phyloP scores from a whole-genome alignment of 2,113 vertebrate genomes.

The Hippotragus niger region DNA sequence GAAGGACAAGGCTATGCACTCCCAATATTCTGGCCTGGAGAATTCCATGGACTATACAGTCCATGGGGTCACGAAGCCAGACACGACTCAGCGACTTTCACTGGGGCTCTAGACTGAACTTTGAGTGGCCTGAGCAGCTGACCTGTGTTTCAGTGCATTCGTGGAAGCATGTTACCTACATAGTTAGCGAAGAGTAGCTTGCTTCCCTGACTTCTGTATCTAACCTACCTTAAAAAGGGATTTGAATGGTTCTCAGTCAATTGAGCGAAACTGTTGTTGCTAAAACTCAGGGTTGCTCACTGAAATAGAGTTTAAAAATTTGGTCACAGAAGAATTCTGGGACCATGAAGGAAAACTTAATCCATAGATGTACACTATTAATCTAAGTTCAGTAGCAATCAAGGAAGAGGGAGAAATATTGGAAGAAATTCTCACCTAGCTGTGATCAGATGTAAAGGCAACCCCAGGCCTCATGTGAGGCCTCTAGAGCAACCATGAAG shows the following conservation, averaged over 20 bases:
- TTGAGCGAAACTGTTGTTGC: background rate
- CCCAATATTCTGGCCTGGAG: background rate
- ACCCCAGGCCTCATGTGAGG: background rate
- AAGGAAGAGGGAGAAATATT: background rate
- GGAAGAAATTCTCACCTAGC: background rate
- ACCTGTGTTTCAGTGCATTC: background rate
- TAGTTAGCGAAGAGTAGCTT: background rate
- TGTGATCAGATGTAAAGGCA: background rate
- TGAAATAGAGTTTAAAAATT: background rate
- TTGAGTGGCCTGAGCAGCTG: background rate
- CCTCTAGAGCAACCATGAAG: background rate
- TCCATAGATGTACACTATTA: background rate
- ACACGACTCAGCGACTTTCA: fast-evolving
- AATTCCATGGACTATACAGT: background rate
- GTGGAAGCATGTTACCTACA: background rate
- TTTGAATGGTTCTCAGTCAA: background rate
- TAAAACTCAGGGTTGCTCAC: background rate
- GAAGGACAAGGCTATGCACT: background rate
- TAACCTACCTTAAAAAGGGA: background rate
- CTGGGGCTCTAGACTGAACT: background rate
- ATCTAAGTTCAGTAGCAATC: background rate
- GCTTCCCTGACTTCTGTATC: background rate
- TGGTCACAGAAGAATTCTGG: background rate
- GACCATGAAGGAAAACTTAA: background rate
- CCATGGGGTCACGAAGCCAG: background rate